Percentiles rank a stretch among this genome's conserved stretches.
phyloP scores from a whole-genome alignment of 2,797 vertebrate species.

The Clarias laeviceps region DNA sequence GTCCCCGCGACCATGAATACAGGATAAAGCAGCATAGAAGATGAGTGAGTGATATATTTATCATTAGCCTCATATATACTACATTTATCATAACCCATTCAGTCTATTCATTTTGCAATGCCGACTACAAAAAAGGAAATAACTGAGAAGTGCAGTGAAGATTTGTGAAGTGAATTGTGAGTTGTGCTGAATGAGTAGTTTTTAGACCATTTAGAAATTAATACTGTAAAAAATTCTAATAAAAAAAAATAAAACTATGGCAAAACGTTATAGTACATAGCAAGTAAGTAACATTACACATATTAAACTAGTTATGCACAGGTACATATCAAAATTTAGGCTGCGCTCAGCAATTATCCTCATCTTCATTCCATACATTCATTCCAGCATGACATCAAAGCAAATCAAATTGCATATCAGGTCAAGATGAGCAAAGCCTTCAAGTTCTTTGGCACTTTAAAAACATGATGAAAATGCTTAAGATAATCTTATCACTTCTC shows the following conservation, averaged over 20 bases:
- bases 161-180: neutral
- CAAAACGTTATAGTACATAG: neutral
- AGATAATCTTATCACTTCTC: neutral
- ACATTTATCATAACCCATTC: no score
- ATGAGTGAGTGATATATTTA: neutral
- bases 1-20: no score
- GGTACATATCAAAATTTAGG: conserved; percentile 1
- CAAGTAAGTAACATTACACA: neutral
- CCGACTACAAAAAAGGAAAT: neutral
- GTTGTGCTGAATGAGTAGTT: neutral
- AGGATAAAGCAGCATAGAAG: no score
- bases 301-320: neutral
- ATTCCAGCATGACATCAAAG: neutral
- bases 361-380: neutral
- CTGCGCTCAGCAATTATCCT: conserved; percentile 1
- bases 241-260: neutral
- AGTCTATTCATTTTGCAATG: neutral
- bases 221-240: neutral
- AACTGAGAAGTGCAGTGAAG: neutral
- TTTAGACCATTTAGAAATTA: neutral
- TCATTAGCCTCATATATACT: no score
- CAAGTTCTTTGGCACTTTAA: neutral
- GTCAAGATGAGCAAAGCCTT: conserved; percentile 8
- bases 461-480: neutral
- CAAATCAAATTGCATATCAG: neutral